Evolutionary conservation across 1,140 invertebrate genomes (phyloP).

Genomic region (Agrilus planipennis): DNA sequence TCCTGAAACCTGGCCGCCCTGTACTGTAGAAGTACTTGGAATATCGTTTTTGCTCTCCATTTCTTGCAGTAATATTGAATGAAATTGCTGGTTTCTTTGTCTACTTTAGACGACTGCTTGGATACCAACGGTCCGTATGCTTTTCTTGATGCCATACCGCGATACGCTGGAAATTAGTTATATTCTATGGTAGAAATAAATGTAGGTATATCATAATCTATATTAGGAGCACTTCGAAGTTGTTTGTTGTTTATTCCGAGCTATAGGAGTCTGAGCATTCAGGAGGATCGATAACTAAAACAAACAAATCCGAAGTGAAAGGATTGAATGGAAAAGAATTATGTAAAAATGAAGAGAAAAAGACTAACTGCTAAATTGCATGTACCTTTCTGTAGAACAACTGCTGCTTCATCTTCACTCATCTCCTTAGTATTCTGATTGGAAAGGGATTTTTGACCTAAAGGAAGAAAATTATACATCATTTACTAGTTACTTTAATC

Average conservation of each 20-base stretch:
- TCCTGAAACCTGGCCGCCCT: slow-evolving; percentile 66
- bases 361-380: too few species aligned
- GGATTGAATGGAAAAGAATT: background rate
- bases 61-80: slow-evolving; percentile 58
- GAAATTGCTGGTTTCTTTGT: slow-evolving; percentile 56
- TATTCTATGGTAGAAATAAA: background rate
- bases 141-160: slow-evolving; percentile 55
- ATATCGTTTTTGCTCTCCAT: slow-evolving; percentile 69
- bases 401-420: slow-evolving; percentile 50
- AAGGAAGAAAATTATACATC: background rate
- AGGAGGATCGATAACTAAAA: slow-evolving; percentile 14
- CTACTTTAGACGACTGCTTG: slow-evolving; percentile 37
- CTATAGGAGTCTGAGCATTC: background rate
- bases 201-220: slow-evolving; percentile 3
- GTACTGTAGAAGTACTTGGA: slow-evolving; percentile 71
- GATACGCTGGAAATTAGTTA: slow-evolving; percentile 45
- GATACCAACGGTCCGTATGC: slow-evolving; percentile 48
- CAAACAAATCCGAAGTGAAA: slow-evolving; percentile 13
- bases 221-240: slow-evolving; percentile 1
- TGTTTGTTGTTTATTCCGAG: background rate
- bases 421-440: too few species aligned
- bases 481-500: background rate
- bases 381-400: slow-evolving; percentile 64
- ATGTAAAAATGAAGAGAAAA: background rate
- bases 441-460: too few species aligned